Evolutionary conservation across 2,888 invertebrate genomes (phyloP).

Genomic region (Lycaena phlaeas): DNA sequence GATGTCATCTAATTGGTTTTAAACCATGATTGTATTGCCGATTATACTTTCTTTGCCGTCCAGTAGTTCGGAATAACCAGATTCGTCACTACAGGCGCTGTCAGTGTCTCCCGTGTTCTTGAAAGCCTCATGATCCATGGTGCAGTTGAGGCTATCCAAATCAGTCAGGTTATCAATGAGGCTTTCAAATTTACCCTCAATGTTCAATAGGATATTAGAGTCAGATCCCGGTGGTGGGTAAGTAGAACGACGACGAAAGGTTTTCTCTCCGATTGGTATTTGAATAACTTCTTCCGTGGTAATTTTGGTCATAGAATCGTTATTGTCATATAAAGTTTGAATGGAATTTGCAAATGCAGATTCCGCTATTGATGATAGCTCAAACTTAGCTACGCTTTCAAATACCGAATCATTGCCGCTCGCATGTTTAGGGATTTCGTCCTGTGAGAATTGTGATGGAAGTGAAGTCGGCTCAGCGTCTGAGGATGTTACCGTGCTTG

Average conservation of each 20-base stretch:
- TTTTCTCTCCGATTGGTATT: slow-evolving; percentile 62
- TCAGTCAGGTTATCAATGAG: slow-evolving; percentile 56
- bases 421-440: slow-evolving; percentile 42
- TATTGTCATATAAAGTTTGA: slow-evolving; percentile 22
- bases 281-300: slow-evolving; percentile 57
- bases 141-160: slow-evolving; percentile 49
- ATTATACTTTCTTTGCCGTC: slow-evolving; percentile 69
- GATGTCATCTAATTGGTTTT: slow-evolving; percentile 14
- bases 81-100: slow-evolving; percentile 92
- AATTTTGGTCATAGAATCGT: slow-evolving; percentile 15
- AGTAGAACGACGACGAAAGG: slow-evolving; percentile 54
- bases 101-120: slow-evolving; percentile 75
- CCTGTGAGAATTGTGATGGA: slow-evolving; percentile 52
- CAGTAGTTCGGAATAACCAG: slow-evolving; percentile 88
- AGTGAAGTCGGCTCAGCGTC: slow-evolving; percentile 69
- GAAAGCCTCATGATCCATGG: slow-evolving; percentile 62
- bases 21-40: slow-evolving; percentile 66
- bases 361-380: slow-evolving; percentile 14
- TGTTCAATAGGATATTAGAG: slow-evolving; percentile 33
- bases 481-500: slow-evolving; percentile 78
- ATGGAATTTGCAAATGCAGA: slow-evolving; percentile 24
- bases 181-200: slow-evolving; percentile 54
- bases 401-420: slow-evolving; percentile 36
- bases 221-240: slow-evolving; percentile 55
- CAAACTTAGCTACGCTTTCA: slow-evolving; percentile 32